Evolutionary conservation across 2,888 invertebrate species (phyloP).

Genomic region (Lampropteryx suffumata): DNA sequence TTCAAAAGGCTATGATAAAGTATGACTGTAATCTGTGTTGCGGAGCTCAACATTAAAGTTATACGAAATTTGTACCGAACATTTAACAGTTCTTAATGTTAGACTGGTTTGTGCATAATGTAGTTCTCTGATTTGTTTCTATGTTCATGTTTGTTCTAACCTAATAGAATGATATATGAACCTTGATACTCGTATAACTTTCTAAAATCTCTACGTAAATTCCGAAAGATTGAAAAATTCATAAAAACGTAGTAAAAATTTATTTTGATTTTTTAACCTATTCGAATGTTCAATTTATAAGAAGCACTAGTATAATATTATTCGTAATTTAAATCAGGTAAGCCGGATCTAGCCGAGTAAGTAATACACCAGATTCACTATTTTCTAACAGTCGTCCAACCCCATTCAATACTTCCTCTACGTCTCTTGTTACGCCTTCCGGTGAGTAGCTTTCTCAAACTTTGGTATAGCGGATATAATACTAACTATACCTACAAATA

Average conservation of each 20-base stretch:
- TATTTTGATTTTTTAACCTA: too few relatives aligned
- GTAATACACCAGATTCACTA: constrained; percentile 31
- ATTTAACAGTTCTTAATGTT: background rate
- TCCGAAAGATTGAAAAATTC: too few relatives aligned
- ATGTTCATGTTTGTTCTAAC: too few relatives aligned
- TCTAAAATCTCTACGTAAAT: too few relatives aligned
- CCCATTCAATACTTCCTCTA: constrained; percentile 40
- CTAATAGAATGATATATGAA: too few relatives aligned
- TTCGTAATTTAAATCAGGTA: constrained; percentile 12
- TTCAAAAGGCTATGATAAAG: constrained; percentile 39
- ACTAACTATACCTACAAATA: too few relatives aligned
- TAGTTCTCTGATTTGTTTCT: background rate
- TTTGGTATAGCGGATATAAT: constrained; percentile 1
- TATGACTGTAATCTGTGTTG: constrained; percentile 50
- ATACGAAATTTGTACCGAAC: constrained; percentile 6
- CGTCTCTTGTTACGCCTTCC: constrained; percentile 52
- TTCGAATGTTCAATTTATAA: background rate
- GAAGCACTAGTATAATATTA: constrained; percentile 5
- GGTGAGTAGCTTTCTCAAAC: constrained; percentile 36
- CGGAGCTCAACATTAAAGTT: constrained; percentile 21
- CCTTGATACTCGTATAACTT: too few relatives aligned
- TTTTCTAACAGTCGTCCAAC: constrained; percentile 36
- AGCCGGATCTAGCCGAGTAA: constrained; percentile 1
- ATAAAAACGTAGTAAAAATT: too few relatives aligned
- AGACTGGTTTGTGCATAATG: background rate